Base-by-base conservation (phyloP, 2,113 vertebrate genomes). In the Paratilapia polleni region DNA sequence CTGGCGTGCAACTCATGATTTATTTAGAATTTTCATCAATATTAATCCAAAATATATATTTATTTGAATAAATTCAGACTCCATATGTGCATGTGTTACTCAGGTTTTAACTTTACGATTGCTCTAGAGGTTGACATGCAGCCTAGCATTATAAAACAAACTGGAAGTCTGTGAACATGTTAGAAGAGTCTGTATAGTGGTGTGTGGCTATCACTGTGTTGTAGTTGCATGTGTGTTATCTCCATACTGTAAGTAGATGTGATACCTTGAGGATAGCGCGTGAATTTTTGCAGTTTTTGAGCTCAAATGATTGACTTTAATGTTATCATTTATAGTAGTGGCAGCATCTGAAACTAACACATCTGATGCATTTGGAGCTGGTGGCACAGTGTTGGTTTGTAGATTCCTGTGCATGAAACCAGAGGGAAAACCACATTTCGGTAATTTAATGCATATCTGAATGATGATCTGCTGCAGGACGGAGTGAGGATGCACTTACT, bases 1-100 rank as follows among this genome's bases (percentile, higher is more conserved):
- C 17, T 34, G 73, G 82, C 64, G 59, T 89, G 62, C 34, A 70
- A 88, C 74, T 95, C 92, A 95, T 94, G 61, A 94, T 93, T 94
- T 95, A 95, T 96, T 96, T 83, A 95, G 7, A 78, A 57, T 82
- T 91, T 80, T 63, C 85, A 95, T 95, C 88, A 95, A 94, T 95
- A 95, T 96, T 94, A 92, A 95, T 94, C 77, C 63, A 84, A 85
- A 91, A 89, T 92, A 90, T 75, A 87, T 84, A 91, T 88, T 19
- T 93, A 17, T 91, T 89, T 81, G 43, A 63, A 87, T 88, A 57
- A 85, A 90, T 84, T 89, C 68, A 62, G 78, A 64, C 66, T 77
- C 73, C 78, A 77, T 73, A n/a, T 73, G 43, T 52, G 17, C 17
- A 19, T 14, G 28, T 11, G 49, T 11, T 0, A 1, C 17, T 73